Evolutionary conservation across 2,113 vertebrate species (phyloP), one percentile per base, ranked within the genome.

Genomic region (Ellobius talpinus): DNA sequence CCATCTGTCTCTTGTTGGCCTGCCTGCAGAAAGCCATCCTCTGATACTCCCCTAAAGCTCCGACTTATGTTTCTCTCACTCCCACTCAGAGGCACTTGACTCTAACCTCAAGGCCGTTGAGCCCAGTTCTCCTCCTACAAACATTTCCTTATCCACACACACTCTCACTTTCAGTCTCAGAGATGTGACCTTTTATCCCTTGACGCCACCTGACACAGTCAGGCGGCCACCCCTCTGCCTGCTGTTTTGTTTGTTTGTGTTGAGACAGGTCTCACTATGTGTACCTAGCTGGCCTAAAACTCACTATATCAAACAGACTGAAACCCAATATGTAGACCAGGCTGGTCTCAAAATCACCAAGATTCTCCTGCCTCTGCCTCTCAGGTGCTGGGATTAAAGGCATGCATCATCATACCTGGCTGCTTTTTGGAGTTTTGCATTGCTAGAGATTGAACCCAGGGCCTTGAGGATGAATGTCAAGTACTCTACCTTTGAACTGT

Each of bases 361-460:
- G 79, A 4, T 61, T 55, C 79, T 82, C 79, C 52, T 39, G 52
- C 55, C 55, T 82, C 55, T 61, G 79, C 36, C 42, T 61, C 36
- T 39, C 55, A 42, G 39, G 55, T 63, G 23, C 78, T 82, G 36
- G 36, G 17, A n/a, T 82, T 58, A 39, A 58, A 82, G 36, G 1
- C 52, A 2, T 82, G 52, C 0, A 0, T 36, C 55, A 17, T 84
- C n/a, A 1, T 24, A 24, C 13, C 12, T 24, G 39, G 3, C 23
- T 42, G 8, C 55, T 16, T 61, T 81, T 82, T 61, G 23, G 55
- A 58, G 55, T 23, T 29, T 39, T 61, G 10, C 5, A 1, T 11
- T 39, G 6, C 55, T 61, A 36, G 36, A 55, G 12, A 61, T 39
- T 61, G 79, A 61, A 61, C 52, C 17, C 79, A 61, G 55, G 55